These are phyloP conservation scores for Platycnemis pennipes DNA, from an alignment of 2,888 invertebrate genomes.

Conservation along the genomic window DNA sequence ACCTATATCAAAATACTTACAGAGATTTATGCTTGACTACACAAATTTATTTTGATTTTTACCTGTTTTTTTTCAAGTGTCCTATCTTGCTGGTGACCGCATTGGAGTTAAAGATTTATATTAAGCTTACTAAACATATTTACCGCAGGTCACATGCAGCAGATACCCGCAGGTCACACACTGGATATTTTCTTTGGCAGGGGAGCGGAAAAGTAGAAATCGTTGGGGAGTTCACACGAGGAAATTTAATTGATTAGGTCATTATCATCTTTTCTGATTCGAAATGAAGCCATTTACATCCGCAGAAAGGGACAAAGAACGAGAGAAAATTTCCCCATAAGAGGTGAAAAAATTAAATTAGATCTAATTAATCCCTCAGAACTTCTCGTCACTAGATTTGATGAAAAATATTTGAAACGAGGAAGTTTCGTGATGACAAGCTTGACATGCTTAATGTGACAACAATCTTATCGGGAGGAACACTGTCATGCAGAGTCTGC, in stretches of 20 bases:
- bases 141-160: too few relatives aligned
- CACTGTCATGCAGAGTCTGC: too few relatives aligned
- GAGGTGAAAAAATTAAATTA: neutral
- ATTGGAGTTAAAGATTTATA: too few relatives aligned
- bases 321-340: neutral
- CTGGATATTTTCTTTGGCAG: neutral
- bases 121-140: too few relatives aligned
- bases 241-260: neutral
- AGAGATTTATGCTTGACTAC: too few relatives aligned
- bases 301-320: neutral
- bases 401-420: neutral
- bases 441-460: too few relatives aligned
- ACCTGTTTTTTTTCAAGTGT: too few relatives aligned
- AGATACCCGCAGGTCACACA: neutral
- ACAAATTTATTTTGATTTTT: too few relatives aligned
- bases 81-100: too few relatives aligned
- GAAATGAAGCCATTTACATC: conserved; percentile 9
- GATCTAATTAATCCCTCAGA: neutral
- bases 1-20: too few relatives aligned
- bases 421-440: neutral
- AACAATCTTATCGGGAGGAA: too few relatives aligned
- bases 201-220: neutral
- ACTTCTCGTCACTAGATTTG: neutral
- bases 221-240: neutral
- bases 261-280: neutral